Percentiles rank a stretch among this genome's conserved stretches.
Conservation (phyloP, 2,888 invertebrate genomes). For the Idaea dimidiata region DNA sequence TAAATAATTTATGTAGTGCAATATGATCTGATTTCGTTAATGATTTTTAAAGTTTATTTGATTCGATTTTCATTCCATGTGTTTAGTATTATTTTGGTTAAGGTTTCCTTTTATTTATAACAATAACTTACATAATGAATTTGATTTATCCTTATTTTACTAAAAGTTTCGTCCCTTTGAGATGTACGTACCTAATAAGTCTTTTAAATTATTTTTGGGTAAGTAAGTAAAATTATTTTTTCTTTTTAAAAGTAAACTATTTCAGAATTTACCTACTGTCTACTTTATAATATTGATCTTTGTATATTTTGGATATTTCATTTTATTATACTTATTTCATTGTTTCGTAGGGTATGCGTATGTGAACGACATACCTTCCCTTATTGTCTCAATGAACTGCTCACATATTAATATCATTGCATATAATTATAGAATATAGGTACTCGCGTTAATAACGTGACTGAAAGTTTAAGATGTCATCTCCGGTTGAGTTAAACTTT, state of each 20-base stretch:
- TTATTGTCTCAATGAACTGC: not conserved
- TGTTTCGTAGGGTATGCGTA: not conserved
- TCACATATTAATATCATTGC: not conserved
- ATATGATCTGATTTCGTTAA: constrained; percentile 69
- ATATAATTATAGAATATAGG: not conserved
- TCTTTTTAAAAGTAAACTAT: not conserved
- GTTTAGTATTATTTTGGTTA: constrained; percentile 30
- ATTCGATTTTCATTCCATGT: constrained; percentile 66
- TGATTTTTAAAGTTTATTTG: constrained; percentile 58
- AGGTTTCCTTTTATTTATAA: constrained; percentile 34
- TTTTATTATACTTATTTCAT: not conserved
- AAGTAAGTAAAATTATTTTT: not conserved
- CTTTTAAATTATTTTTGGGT: not conserved
- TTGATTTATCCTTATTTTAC: not conserved
- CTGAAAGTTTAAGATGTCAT: not conserved
- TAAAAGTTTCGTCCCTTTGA: not conserved
- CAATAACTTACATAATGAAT: not conserved
- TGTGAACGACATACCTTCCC: not conserved
- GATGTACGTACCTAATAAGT: not conserved
- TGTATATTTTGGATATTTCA: not conserved
- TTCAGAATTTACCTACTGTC: not conserved
- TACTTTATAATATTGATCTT: not conserved
- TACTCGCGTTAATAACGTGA: not conserved
- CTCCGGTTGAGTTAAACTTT: not conserved
- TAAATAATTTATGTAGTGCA: constrained; percentile 38